Conservation (phyloP, 2,113 vertebrate genomes). For the Oreocharis arfaki region DNA sequence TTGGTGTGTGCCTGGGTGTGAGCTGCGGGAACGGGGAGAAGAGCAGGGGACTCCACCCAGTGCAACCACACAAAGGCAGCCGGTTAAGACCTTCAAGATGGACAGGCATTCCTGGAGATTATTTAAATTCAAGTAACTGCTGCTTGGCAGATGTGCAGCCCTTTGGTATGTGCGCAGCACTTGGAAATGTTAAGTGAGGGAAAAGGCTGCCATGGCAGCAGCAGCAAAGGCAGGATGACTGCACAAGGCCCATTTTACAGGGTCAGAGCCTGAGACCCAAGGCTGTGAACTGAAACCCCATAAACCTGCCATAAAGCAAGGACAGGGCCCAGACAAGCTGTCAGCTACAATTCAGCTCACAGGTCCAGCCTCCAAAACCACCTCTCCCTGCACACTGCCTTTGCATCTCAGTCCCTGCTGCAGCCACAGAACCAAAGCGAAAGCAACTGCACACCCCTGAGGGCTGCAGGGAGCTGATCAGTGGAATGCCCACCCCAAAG, state of each 20-base stretch:
- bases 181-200: background rate
- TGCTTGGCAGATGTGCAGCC: constrained; percentile 21
- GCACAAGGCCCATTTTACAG: background rate
- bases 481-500: background rate
- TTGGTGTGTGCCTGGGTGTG: constrained; percentile 57
- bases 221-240: background rate
- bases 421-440: background rate
- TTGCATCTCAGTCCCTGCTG: background rate
- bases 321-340: background rate
- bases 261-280: background rate
- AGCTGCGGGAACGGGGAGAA: constrained; percentile 41
- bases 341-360: background rate
- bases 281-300: background rate
- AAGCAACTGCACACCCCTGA: fast-evolving
- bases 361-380: background rate
- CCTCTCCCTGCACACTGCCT: background rate
- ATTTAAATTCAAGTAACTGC: constrained; percentile 36
- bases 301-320: background rate
- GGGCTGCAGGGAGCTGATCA: background rate
- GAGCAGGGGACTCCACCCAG: constrained; percentile 61
- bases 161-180: background rate
- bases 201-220: background rate
- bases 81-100: constrained; percentile 34
- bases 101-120: constrained; percentile 48
- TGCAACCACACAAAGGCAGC: constrained; percentile 41